phyloP scores from a whole-genome alignment of 37 sponge, comb jelly and placozoan species.

The Spongilla lacustris region DNA sequence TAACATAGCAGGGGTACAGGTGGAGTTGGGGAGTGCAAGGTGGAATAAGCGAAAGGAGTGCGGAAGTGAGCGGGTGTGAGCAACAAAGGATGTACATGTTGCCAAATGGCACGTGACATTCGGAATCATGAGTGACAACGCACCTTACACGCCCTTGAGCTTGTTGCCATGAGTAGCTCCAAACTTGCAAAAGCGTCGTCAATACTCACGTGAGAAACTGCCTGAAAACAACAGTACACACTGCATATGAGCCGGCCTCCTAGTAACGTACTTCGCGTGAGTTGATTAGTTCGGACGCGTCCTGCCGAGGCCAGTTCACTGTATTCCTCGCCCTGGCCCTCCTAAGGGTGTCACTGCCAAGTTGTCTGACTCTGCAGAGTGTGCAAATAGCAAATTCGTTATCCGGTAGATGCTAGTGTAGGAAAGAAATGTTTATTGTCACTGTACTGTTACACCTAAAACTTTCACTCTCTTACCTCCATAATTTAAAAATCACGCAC shows the following conservation, averaged over 20 bases:
- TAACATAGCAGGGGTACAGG: neutral
- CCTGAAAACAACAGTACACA: conserved; percentile 9
- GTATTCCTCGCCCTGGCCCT: conserved; percentile 33
- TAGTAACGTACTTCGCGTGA: conserved; percentile 13
- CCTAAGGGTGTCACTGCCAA: conserved; percentile 29
- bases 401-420: neutral
- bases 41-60: no score
- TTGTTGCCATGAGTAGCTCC: conserved; percentile 59
- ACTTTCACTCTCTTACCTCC: neutral
- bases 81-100: no score
- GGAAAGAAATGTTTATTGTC: neutral
- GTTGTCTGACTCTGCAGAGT: conserved; percentile 60
- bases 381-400: conserved; percentile 27
- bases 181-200: conserved; percentile 77
- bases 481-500: neutral
- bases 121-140: neutral
- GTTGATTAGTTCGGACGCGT: conserved; percentile 11
- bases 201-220: conserved; percentile 59
- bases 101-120: neutral
- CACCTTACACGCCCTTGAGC: conserved; percentile 73
- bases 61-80: no score
- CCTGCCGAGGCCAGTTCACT: conserved; percentile 47
- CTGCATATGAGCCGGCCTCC: neutral
- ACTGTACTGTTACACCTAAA: neutral
- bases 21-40: no score